Conservation (phyloP, 1,140 invertebrate genomes). For the Temnothorax longispinosus region DNA sequence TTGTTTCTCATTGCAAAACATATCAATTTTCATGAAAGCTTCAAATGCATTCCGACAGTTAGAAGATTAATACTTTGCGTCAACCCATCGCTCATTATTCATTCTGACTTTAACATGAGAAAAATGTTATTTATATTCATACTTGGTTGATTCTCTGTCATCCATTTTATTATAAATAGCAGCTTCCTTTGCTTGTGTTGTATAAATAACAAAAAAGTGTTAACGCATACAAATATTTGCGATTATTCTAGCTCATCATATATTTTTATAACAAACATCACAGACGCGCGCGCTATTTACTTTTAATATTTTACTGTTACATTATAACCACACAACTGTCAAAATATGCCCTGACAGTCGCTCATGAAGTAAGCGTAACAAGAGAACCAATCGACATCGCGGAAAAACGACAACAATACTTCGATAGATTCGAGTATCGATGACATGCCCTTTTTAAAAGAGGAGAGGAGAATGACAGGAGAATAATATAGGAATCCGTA, state of each 20-base stretch:
- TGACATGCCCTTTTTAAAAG: no score
- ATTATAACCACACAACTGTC: no score
- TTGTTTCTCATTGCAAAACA: neutral
- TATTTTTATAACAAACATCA: neutral
- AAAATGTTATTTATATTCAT: constrained; percentile 32
- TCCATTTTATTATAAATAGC: neutral
- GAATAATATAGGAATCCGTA: neutral
- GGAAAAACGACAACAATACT: no score
- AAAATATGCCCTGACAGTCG: no score
- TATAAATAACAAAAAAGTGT: neutral
- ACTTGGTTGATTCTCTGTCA: neutral
- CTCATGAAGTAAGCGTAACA: no score
- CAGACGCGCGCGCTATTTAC: no score
- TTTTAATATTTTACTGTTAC: no score
- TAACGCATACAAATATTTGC: neutral
- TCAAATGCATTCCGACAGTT: constrained; percentile 9
- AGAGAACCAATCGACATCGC: no score
- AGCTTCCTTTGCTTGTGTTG: neutral
- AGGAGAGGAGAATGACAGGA: no score
- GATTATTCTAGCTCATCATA: neutral
- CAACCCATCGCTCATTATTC: constrained; percentile 3
- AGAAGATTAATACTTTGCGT: constrained; percentile 7
- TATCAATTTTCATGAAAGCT: constrained; percentile 24
- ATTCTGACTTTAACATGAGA: constrained; percentile 8
- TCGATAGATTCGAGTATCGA: no score